phyloP scores from a whole-genome alignment of 2,797 vertebrate genomes.

The Sebastes paucispinis region DNA sequence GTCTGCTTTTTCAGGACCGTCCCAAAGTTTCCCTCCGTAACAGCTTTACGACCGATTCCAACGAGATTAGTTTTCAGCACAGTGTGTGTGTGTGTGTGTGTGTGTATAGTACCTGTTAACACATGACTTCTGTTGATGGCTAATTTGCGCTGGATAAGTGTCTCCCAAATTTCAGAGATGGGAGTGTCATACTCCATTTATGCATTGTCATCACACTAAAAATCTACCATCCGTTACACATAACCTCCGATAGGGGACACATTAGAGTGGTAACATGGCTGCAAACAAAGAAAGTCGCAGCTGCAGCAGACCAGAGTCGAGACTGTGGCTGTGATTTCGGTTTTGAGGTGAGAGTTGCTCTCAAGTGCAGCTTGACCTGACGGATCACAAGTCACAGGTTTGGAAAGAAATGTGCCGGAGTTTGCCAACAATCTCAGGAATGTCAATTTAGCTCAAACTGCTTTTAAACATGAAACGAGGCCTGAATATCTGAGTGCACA shows the following conservation, averaged over 20 bases:
- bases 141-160: slow-evolving; percentile 41
- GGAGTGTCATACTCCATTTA: slow-evolving; percentile 51
- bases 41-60: neutral
- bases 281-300: slow-evolving; percentile 31
- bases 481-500: neutral
- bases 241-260: slow-evolving; percentile 10
- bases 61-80: slow-evolving; percentile 1
- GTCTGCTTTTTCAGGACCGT: neutral
- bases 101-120: slow-evolving; percentile 34
- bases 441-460: neutral
- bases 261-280: slow-evolving; percentile 7
- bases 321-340: slow-evolving; percentile 20
- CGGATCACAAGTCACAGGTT: neutral
- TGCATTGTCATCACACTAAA: slow-evolving; percentile 51
- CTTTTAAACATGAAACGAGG: neutral
- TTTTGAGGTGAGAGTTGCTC: slow-evolving; percentile 11
- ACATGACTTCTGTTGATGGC: slow-evolving; percentile 44
- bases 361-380: neutral
- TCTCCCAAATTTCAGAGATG: slow-evolving; percentile 28
- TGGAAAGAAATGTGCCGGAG: neutral
- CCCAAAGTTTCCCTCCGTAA: neutral
- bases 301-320: neutral
- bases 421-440: slow-evolving; percentile 5
- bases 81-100: neutral
- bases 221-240: slow-evolving; percentile 25